These are phyloP conservation scores for Melieria picta DNA, from an alignment of 2,888 invertebrate genomes.

Conservation along the genomic window DNA sequence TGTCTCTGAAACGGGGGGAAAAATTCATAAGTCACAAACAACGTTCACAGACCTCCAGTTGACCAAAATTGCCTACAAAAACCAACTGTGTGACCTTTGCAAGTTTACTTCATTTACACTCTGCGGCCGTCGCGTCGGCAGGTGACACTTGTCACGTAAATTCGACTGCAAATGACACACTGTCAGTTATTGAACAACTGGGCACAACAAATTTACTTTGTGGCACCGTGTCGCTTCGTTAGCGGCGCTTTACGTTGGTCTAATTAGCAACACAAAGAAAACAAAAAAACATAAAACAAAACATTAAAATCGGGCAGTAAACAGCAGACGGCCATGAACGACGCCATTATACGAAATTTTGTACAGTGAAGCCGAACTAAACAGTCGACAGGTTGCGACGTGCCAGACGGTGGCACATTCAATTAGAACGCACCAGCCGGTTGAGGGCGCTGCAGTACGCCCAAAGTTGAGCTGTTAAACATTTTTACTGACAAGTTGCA, in stretches of 20 bases:
- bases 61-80: too few species aligned
- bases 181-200: too few species aligned
- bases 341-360: not conserved
- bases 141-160: too few species aligned
- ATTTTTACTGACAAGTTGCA: constrained; percentile 11
- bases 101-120: too few species aligned
- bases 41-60: too few species aligned
- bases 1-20: too few species aligned
- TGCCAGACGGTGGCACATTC: not conserved
- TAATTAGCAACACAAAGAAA: constrained; percentile 14
- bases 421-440: not conserved
- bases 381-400: not conserved
- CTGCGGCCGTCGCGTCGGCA: too few species aligned
- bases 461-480: not conserved
- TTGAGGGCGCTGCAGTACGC: not conserved
- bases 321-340: not conserved
- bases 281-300: not conserved
- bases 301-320: not conserved
- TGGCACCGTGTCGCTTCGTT: constrained; percentile 5
- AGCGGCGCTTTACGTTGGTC: constrained; percentile 9
- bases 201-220: too few species aligned
- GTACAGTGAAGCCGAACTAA: constrained; percentile 13
- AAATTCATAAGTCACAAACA: too few species aligned
- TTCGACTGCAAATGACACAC: too few species aligned
- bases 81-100: too few species aligned